Conservation (phyloP, 30 jellyfish, hydroid and myxozoan genomes). For the Clytia hemisphaerica region DNA sequence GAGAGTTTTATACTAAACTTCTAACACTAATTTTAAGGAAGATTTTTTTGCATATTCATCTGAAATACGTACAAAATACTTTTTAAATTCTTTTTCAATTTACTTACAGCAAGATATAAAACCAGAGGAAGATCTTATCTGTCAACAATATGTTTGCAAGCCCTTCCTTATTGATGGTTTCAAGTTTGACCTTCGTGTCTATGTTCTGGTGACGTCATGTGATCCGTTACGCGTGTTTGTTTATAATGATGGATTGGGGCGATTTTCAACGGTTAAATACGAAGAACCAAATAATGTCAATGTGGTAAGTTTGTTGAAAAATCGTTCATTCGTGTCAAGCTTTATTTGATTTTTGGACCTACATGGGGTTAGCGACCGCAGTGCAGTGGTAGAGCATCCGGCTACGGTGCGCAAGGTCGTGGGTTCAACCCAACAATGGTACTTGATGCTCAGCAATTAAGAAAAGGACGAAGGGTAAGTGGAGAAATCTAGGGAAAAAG, state of each 20-base stretch:
- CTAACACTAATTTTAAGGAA: too few relatives aligned
- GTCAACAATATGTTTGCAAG: slow-evolving; percentile 88
- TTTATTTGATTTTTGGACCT: too few relatives aligned
- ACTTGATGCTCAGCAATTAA: too few relatives aligned
- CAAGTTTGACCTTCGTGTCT: slow-evolving; percentile 88
- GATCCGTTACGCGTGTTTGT: slow-evolving; percentile 84
- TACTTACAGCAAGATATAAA: slow-evolving; percentile 69
- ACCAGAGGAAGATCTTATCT: slow-evolving; percentile 85
- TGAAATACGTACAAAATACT: not conserved
- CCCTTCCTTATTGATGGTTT: slow-evolving; percentile 93
- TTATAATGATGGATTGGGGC: slow-evolving; percentile 82
- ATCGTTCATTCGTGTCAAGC: too few relatives aligned
- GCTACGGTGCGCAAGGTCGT: too few relatives aligned
- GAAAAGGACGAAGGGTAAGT: too few relatives aligned
- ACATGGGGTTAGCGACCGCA: too few relatives aligned
- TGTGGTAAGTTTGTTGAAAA: slow-evolving; percentile 28
- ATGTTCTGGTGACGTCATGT: slow-evolving; percentile 83
- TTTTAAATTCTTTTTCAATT: not conserved
- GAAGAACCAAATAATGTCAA: slow-evolving; percentile 12
- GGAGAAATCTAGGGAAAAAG: too few relatives aligned
- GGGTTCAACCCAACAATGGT: too few relatives aligned
- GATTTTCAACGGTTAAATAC: slow-evolving; percentile 73
- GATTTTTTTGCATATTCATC: not conserved
- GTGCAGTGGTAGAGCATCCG: too few relatives aligned
- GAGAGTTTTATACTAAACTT: not conserved